Base-by-base conservation (phyloP, 2,113 vertebrate genomes). In the Pogona vitticeps region DNA sequence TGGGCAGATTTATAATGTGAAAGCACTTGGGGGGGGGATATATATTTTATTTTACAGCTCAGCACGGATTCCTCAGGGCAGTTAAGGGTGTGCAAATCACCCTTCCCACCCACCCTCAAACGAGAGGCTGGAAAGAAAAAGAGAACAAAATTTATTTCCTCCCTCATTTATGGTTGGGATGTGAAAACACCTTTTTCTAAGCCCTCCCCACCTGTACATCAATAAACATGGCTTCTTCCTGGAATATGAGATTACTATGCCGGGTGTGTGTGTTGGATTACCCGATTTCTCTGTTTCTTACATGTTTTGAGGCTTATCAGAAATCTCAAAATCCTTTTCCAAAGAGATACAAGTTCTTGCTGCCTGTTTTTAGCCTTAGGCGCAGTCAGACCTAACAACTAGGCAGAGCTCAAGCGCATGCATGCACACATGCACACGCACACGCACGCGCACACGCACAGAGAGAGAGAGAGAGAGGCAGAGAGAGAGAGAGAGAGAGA, bases 291-390 rank as follows among this genome's bases (percentile, higher is more conserved):
- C 33, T 73, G 76, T 59, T 70, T 40, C 82, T 88, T 80, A n/a
- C 84, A 87, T 77, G 5, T 80, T 88, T 84, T 0, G 2, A 88
- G 56, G 85, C 71, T 93, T 80, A 91, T 82, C 85, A 71, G 63
- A 89, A 90, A 92, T 31, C 58, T 72, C 84, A 31, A 89, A 92
- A 92, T 80, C 88, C 91, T 80, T 18, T 83, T 81, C 38, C 56
- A 83, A 86, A 68, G 83, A 80, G 65, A 88, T 33, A 79, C 36
- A 84, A 80, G 17, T 42, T 85, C 80, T 72, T 76, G 1, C 0
- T 72, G 81, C 79, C 31, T 83, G 56, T 42, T 72, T 80, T 86
- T 92, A 89, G 68, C 90, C 84, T 17, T 79, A 80, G 87, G 91
- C 89, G 87, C 89, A 93, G 92, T 86, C 82, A 85, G n/a, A 63